Evolutionary conservation across 2,797 vertebrate genomes (phyloP).

Genomic region (Phalanger gymnotis): DNA sequence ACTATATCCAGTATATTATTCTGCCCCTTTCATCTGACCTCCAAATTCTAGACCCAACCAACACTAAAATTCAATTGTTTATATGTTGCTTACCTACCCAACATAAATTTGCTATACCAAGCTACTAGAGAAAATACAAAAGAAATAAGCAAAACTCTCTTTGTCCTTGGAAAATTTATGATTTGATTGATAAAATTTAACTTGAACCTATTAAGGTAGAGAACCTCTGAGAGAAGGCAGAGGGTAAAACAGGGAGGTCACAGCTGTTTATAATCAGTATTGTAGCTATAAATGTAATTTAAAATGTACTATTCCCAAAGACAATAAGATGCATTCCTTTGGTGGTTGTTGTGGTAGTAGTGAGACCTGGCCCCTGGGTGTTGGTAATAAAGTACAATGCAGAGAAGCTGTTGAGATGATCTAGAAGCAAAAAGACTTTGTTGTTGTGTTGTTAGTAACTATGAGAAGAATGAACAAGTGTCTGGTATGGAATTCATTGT

Average conservation of each 20-base stretch:
- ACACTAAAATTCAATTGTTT: neutral
- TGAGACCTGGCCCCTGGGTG: neutral
- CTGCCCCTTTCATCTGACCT: neutral
- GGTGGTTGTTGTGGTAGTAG: neutral
- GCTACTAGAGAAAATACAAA: neutral
- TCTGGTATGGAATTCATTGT: neutral
- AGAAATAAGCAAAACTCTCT: neutral
- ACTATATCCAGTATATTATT: neutral
- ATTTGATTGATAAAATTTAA: neutral
- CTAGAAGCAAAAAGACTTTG: neutral
- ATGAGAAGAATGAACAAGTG: neutral
- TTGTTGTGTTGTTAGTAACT: neutral
- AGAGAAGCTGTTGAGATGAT: neutral
- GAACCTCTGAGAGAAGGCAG: neutral
- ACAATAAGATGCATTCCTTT: neutral
- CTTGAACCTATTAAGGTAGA: neutral
- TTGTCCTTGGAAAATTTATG: neutral
- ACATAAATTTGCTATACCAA: neutral
- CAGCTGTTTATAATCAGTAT: neutral
- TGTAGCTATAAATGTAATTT: neutral
- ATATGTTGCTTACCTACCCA: neutral
- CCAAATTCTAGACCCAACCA: neutral
- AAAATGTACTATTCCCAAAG: neutral
- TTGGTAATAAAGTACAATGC: neutral
- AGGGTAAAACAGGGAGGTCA: neutral